Base-by-base conservation (phyloP, 2,888 invertebrate species). In the Epicampocera succincta region DNA sequence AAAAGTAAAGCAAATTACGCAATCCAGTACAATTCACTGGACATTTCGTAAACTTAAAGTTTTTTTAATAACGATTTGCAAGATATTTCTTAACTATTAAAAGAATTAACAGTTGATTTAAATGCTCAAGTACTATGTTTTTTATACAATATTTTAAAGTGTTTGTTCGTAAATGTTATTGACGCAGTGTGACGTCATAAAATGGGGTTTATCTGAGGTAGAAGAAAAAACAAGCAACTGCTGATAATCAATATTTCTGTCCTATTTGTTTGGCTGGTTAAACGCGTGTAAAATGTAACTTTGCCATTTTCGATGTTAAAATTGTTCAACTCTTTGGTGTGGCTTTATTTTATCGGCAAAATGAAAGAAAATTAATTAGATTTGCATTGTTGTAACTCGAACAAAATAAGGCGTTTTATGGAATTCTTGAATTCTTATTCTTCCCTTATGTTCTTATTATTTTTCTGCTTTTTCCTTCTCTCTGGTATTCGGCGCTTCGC, bases 401-500 rank as follows among this genome's bases (percentile, higher is more conserved):
- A 60, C 25, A 33, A 33, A 33, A 33, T 60, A 25, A 60, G 42
- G 25, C 42, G 60, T 60, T 60, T 60, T 25, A n/a, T n/a, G 15
- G 60, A n/a, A 46, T 9, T 46, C 9, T 46, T 15, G 8, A 15
- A 8, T 13, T 21, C 12, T 40, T 44, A 42, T 9, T 21, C 12
- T n/a, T n/a, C 21, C 3, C n/a, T 42, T 21, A n/a, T 4, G 9
- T 12, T 42, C 13, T 19, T 25, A 6, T 42, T 25, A 13, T 60
- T 42, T 40, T n/a, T 4, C 4, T n/a, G n/a, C 21, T 44, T 60
- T 60, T 58, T 19, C 6, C 2, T 13, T 40, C 40, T 40, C 21
- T 58, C 58, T 58, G 40, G 19, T 40, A 58, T 58, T 60, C 42
- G 25, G 60, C 13, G n/a, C 42, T 60, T 60, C 21, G 60, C 19